Evolutionary conservation across 2,888 invertebrate species (phyloP), one percentile per base, ranked within the genome.

Genomic region (Melipona beecheii): DNA sequence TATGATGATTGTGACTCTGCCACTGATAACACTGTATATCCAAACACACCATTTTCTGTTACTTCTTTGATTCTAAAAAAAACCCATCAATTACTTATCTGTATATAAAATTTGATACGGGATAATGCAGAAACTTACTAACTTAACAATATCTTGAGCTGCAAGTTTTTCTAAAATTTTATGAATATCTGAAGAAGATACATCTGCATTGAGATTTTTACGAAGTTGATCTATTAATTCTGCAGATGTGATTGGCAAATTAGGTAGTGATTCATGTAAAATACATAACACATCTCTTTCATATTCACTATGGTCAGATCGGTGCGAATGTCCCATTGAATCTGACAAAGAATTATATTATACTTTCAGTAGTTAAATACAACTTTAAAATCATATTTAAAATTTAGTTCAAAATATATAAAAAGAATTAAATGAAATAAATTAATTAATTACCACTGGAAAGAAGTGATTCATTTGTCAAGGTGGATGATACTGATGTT

Each of bases 131-230:
- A 87, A 81, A 87, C 78, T 83, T 76, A 91, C 91, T 92, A 91
- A 95, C 95, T 95, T 96, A 82, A 97, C 96, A 74, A 97, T 93
- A 92, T 97, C 96, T 93, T 97, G 97, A n/a, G 96, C 96, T 2
- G 97, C 96, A 93, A 98, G 96, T 93, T 98, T 98, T 89, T 97
- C 96, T 6, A 98, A 94, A 70, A 98, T 95, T 93, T 97, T 97
- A 89, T 97, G 96, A 15, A 98, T 95, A 87, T 96, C 95, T 70
- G 96, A 95, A 86, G 96, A 96, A 5, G 96, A 95, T 11, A 96
- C 95, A 83, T 95, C 95, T 72, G 95, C 95, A 88, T 95, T 95
- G 88, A 95, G 92, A 94, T 94, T 95, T 91, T 95, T 95, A 84
- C 94, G 95, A 80, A 95, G 96, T 80, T 95, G 95, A 84, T 95